Conservation (phyloP, 2,113 vertebrate genomes). For the Lynx canadensis region DNA sequence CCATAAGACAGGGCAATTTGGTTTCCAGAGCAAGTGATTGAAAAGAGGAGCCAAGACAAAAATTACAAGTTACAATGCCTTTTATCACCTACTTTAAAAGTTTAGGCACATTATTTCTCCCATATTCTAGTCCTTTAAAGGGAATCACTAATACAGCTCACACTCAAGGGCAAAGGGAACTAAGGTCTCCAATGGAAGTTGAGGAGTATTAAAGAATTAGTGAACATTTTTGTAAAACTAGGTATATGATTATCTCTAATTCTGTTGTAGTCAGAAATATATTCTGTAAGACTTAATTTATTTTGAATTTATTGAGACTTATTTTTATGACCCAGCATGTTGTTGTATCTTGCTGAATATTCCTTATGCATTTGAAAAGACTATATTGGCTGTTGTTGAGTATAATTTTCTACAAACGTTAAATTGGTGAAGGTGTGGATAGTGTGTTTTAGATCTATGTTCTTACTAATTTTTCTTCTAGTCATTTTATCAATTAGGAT, state of each 20-base stretch:
- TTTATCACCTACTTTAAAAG: not conserved
- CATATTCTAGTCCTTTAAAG: not conserved
- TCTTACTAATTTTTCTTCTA: not conserved
- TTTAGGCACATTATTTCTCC: not conserved
- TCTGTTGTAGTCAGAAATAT: not conserved
- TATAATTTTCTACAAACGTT: not conserved
- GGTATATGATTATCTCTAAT: not conserved
- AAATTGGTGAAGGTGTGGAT: not conserved
- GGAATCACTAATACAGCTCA: not conserved
- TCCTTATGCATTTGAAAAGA: not conserved
- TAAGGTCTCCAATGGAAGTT: not conserved
- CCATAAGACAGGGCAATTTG: not conserved
- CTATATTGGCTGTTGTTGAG: too few relatives aligned
- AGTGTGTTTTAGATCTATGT: not conserved
- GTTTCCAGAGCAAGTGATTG: not conserved
- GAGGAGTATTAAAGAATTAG: not conserved
- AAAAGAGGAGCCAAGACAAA: not conserved
- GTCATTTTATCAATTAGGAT: not conserved
- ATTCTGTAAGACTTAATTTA: not conserved
- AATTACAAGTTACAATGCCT: not conserved
- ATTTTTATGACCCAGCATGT: not conserved
- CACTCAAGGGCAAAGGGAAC: not conserved
- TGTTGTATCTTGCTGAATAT: not conserved
- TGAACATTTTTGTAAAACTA: not conserved
- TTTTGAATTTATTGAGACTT: not conserved